Evolutionary conservation across 1,140 invertebrate species (phyloP), one percentile per base, ranked within the genome.

Genomic region (Listronotus bonariensis): DNA sequence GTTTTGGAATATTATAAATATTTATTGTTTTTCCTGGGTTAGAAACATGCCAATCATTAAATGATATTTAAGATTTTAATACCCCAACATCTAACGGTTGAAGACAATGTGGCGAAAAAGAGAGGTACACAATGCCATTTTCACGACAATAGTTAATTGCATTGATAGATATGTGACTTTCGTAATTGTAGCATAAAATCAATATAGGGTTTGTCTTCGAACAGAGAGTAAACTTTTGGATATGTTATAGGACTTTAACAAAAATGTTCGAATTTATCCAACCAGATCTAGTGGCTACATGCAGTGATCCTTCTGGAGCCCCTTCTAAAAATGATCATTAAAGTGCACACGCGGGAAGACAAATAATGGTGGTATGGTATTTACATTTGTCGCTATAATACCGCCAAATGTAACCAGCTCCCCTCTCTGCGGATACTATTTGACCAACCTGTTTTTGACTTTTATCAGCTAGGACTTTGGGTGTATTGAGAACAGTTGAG

Each of bases 241-340:
- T 80, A 76, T 54, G 53, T 7, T 54, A 77, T 56, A 81, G 58
- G 56, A 79, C 78, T 48, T 67, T 40, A 31, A 78, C 38, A 74
- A 83, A 83, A 59, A 78, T 64, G 11, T 45, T 12, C 10, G 60
- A 68, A 36, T 69, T 79, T 76, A 83, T 82, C 80, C 81, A 83
- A 5, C 80, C 82, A 70, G 69, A 78, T 60, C 36, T 70, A 69
- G 77, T 76, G 1, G 79, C 76, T 42, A 69, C 70, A 43, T 80
- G 82, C 32, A 78, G 61, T 49, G 74, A 76, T 68, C 82, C 80
- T 60, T 72, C 69, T 12, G 79, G 46, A 31, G 58, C 53, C 10
- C 67, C 54, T 38, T 61, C 51, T 11, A 65, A 45, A 82, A 80
- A 51, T 77, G 70, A 20, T 80, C 70, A 18, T 78, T 74, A 14